A percentile compares a stretch with the other conserved stretches of the same genome.
These are phyloP conservation scores for Busseola fusca DNA, from an alignment of 2,888 invertebrate species.

Conservation along the genomic window DNA sequence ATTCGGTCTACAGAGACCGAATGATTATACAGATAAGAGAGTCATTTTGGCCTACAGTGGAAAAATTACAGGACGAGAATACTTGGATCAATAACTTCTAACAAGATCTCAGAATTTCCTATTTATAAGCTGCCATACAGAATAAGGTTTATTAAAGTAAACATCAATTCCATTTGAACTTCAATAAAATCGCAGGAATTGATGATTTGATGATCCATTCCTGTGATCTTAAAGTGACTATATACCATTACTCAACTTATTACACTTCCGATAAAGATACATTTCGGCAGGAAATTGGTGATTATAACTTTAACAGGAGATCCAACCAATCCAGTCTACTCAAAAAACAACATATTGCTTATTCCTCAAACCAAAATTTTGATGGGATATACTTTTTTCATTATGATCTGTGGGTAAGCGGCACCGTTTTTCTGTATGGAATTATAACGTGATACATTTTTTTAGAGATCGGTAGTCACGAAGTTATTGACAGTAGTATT, in stretches of 20 bases:
- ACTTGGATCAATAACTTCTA: background rate
- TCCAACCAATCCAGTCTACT: background rate
- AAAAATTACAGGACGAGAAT: too few relatives aligned
- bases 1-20: background rate
- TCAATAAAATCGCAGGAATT: too few relatives aligned
- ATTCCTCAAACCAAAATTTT: background rate
- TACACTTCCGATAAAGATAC: slow-evolving; percentile 30
- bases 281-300: slow-evolving; percentile 14
- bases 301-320: slow-evolving; percentile 24
- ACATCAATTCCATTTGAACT: background rate
- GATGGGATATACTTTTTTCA: background rate
- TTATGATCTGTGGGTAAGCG: background rate
- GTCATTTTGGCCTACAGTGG: background rate
- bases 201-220: too few relatives aligned
- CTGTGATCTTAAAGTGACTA: background rate
- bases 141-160: background rate
- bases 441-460: background rate
- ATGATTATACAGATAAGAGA: too few relatives aligned
- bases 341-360: background rate
- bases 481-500: too few relatives aligned
- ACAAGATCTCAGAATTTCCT: background rate
- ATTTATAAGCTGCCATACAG: background rate
- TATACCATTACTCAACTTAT: slow-evolving; percentile 19
- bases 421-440: background rate
- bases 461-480: background rate